phyloP scores from a whole-genome alignment of 2,888 invertebrate genomes.

The Neoaliturus tenellus region DNA sequence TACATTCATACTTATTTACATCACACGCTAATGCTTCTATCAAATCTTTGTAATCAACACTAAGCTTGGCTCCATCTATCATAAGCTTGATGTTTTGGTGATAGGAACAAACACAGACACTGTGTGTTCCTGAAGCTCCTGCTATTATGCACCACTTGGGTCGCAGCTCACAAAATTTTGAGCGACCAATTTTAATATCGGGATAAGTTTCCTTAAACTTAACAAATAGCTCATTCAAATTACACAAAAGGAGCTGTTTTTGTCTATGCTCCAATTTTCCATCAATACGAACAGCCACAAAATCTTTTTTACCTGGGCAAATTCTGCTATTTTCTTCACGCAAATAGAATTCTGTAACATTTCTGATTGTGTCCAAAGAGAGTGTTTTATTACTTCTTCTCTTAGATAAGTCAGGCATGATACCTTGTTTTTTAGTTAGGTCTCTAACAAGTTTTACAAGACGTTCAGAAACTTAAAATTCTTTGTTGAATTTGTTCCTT shows the following conservation, averaged over 20 bases:
- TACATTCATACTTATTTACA: constrained; percentile 46
- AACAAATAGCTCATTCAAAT: constrained; percentile 18
- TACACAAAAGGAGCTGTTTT: constrained; percentile 3
- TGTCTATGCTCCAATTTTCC: constrained; percentile 8
- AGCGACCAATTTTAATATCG: neutral
- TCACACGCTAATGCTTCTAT: constrained; percentile 40
- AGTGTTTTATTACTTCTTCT: constrained; percentile 22
- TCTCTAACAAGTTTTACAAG: constrained; percentile 34
- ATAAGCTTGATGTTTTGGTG: constrained; percentile 56
- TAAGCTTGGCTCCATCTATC: constrained; percentile 17
- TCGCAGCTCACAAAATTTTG: constrained; percentile 6
- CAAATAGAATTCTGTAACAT: constrained; percentile 21
- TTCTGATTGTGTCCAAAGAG: neutral
- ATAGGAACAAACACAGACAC: constrained; percentile 46
- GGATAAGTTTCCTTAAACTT: constrained; percentile 14
- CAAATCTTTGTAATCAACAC: constrained; percentile 47
- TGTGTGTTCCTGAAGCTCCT: constrained; percentile 49
- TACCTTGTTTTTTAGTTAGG: constrained; percentile 13
- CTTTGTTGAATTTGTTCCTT: constrained; percentile 6
- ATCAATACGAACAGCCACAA: neutral
- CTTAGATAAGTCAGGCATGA: constrained; percentile 20
- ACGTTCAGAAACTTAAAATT: constrained; percentile 35
- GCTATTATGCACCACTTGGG: constrained; percentile 30
- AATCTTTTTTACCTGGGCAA: constrained; percentile 1
- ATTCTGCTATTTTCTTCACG: neutral